These are phyloP conservation scores for Gambusia affinis DNA, from an alignment of 2,113 vertebrate genomes.

Conservation along the genomic window DNA sequence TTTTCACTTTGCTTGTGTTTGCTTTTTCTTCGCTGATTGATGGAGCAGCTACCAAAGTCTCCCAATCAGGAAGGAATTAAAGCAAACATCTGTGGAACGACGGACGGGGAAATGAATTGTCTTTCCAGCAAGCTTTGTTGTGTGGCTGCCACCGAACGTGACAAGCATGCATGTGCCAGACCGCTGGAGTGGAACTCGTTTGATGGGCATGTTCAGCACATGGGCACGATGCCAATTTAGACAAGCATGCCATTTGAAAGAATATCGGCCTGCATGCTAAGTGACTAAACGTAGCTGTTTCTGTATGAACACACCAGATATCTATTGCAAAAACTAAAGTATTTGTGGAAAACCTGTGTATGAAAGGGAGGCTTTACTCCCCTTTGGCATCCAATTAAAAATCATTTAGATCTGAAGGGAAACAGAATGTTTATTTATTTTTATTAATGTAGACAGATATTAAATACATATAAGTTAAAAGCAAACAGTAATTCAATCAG, in stretches of 20 bases:
- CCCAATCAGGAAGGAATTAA: conserved; percentile 75
- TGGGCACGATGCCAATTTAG: conserved; percentile 79
- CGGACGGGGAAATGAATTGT: conserved; percentile 76
- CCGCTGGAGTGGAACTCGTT: conserved; percentile 72
- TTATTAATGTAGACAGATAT: not conserved
- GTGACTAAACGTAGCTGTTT: conserved; percentile 18
- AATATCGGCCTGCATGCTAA: conserved; percentile 52
- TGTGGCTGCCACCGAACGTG: conserved; percentile 74
- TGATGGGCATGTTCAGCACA: conserved; percentile 78
- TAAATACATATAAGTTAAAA: not conserved
- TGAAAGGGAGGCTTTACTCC: not conserved
- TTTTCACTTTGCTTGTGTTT: conserved; percentile 50
- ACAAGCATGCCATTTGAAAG: conserved; percentile 68
- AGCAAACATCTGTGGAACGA: conserved; percentile 80
- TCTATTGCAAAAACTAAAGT: not conserved
- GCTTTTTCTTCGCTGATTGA: conserved; percentile 52
- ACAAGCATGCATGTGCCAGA: conserved; percentile 73
- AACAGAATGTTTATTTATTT: not conserved
- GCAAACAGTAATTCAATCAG: not conserved
- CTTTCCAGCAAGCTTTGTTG: conserved; percentile 51
- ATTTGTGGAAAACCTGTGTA: not conserved
- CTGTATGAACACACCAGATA: conserved; percentile 1
- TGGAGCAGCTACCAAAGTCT: conserved; percentile 60
- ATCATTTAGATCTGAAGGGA: not conserved
- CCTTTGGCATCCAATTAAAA: not conserved